Percentiles rank a stretch among this genome's conserved stretches.
phyloP scores from a whole-genome alignment of 2,113 vertebrate genomes.

The Alosa alosa region DNA sequence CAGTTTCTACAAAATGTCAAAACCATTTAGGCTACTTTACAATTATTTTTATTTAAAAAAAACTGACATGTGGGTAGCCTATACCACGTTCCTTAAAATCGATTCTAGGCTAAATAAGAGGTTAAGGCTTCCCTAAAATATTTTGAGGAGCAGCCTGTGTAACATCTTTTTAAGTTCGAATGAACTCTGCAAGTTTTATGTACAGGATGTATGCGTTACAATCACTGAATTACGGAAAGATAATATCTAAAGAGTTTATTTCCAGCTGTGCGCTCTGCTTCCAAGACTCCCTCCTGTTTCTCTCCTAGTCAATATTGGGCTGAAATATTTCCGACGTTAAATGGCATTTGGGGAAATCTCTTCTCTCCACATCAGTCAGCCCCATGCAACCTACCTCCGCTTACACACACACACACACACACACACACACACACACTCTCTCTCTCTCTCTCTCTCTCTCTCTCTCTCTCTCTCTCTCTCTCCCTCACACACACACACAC shows the following conservation, averaged over 20 bases:
- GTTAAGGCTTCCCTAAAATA: too few species aligned
- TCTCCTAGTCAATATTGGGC: constrained; percentile 61
- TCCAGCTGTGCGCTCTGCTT: constrained; percentile 30
- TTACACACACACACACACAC: constrained; percentile 26
- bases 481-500: too few species aligned
- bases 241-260: constrained; percentile 19
- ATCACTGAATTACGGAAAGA: neutral
- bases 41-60: too few species aligned
- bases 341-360: constrained; percentile 67
- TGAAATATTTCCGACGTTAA: constrained; percentile 69
- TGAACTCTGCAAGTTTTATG: neutral
- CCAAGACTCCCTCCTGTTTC: constrained; percentile 50
- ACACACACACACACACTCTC: neutral
- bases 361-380: constrained; percentile 51
- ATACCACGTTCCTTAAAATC: too few species aligned
- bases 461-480: neutral
- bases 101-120: too few species aligned
- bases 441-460: constrained; percentile 2
- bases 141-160: too few species aligned
- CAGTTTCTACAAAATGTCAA: too few species aligned
- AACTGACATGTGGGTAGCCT: too few species aligned
- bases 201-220: neutral
- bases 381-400: neutral
- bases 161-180: too few species aligned
- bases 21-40: too few species aligned